Base-by-base conservation (phyloP, 2,113 vertebrate genomes). In the Grammomys dolichurus region DNA sequence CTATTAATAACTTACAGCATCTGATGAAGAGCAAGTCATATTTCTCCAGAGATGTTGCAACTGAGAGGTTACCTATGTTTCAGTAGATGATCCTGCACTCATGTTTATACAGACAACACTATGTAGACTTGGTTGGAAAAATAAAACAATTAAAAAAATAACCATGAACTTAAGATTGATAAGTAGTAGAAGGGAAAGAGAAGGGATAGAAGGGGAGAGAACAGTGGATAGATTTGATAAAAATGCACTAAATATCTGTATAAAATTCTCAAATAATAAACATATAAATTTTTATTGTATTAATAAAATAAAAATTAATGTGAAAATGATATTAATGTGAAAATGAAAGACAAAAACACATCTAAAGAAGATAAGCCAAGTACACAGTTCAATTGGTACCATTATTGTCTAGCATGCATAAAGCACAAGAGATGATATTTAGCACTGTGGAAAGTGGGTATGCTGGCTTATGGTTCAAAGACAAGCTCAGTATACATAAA, bases 381-480 rank as follows among this genome's bases (percentile, higher is more conserved):
- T 20, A 60, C 58, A 60, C 58, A 60, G 19, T 20, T 60, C 73
- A 46, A 46, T 14, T 5, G 10, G 4, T 46, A 26, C 11, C 4
- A 26, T 46, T 43, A 76, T 46, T 46, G 43, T 46, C 5, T 76
- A 76, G 4, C 5, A 14, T 75, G 11, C 40, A 76, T 13, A 76
- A 46, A 46, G 9, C n/a, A n/a, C 3, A 22, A 22, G 20, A 73
- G n/a, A 73, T 73, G 17, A 40, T 73, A 40, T 60, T 60, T 60
- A 60, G 28, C 7, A 56, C 33, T 19, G 2, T 20, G 14, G 11
- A 81, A 56, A 36, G 9, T n/a, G 76, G 0, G 26, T 78, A 10
- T 22, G 2, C 31, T 56, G 48, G 1, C 7, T 0, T 10, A 24
- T 54, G 28, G 1, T 17, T n/a, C 13, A 51, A 78, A 51, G 16